phyloP scores from a whole-genome alignment of 23 tunicate genomes.

The Diplosoma virens region DNA sequence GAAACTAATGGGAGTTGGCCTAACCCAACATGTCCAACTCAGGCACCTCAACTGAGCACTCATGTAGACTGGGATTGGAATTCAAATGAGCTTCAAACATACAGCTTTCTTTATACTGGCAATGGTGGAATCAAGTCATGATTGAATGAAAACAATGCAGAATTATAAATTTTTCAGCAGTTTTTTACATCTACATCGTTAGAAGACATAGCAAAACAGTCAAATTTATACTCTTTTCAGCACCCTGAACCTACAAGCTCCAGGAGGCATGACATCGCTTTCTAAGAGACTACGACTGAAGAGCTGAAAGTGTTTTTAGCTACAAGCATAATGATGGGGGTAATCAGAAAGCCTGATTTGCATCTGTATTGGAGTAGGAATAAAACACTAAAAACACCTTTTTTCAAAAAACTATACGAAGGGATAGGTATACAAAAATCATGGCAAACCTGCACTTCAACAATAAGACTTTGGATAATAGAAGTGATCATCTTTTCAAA shows the following conservation, averaged over 20 bases:
- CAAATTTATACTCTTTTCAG: neutral
- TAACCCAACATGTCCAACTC: too few species aligned
- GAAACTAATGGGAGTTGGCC: too few species aligned
- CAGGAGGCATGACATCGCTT: neutral
- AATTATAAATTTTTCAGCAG: neutral
- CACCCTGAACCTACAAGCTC: neutral
- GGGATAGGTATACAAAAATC: neutral
- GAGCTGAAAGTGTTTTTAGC: neutral
- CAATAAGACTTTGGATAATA: neutral
- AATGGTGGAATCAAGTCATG: neutral
- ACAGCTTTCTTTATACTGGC: neutral
- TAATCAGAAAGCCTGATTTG: neutral
- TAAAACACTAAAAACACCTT: neutral
- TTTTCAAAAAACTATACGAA: neutral
- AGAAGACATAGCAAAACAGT: neutral
- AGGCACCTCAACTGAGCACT: too few species aligned
- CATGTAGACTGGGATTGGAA: too few species aligned
- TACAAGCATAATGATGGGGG: neutral
- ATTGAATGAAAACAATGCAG: neutral
- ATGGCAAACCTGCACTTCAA: neutral
- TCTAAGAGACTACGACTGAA: neutral
- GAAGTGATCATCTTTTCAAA: neutral
- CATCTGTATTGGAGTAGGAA: neutral
- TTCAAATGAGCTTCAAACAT: too few species aligned
- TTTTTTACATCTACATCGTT: neutral